Conservation (phyloP, 2,797 vertebrate genomes). For the Ptychadena robeensis region DNA sequence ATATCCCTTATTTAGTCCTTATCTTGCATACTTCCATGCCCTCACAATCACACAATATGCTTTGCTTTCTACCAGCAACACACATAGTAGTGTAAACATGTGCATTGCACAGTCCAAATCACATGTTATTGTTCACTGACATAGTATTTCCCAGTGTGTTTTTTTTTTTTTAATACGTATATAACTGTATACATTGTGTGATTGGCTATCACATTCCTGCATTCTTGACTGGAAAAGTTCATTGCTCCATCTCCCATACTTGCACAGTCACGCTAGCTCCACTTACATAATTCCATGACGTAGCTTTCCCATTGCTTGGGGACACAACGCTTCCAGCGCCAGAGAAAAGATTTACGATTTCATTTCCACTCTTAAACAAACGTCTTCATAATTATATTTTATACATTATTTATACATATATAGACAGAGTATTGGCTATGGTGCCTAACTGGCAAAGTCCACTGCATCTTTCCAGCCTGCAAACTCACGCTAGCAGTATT, state of each 20-base stretch:
- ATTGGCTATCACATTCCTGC: constrained; percentile 1
- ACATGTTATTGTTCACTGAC: no score
- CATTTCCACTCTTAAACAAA: constrained; percentile 15
- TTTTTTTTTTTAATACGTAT: background rate
- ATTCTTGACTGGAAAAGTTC: background rate
- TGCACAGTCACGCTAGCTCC: constrained; percentile 2
- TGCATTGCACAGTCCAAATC: no score
- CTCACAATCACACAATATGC: no score
- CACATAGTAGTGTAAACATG: no score
- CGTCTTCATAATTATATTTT: background rate
- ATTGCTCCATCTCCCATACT: background rate
- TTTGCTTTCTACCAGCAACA: no score
- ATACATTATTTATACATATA: no score
- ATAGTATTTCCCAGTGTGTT: no score
- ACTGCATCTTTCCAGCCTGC: background rate
- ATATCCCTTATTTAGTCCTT: no score
- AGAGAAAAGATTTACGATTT: background rate
- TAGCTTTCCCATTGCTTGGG: background rate
- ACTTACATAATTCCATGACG: background rate
- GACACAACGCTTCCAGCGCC: background rate
- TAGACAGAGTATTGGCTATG: background rate
- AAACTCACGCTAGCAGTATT: background rate
- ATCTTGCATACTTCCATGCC: no score
- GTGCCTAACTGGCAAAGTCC: background rate
- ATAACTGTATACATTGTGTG: background rate